Percentiles rank a stretch among this genome's conserved stretches.
Conservation (phyloP, 2,113 vertebrate genomes). For the Syngnathus typhle region DNA sequence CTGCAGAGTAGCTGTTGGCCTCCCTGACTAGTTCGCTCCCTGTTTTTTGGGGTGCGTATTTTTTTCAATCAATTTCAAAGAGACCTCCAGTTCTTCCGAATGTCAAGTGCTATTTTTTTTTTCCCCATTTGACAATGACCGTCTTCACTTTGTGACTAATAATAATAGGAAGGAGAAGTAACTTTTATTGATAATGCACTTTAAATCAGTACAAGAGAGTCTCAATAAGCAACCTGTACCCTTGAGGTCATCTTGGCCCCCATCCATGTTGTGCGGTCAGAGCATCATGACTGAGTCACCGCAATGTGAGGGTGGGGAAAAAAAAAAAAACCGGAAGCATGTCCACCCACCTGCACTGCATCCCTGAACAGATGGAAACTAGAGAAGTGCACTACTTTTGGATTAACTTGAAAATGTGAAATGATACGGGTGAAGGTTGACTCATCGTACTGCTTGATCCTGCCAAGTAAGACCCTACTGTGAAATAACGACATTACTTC, state of each 20-base stretch:
- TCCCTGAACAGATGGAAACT: conserved; percentile 13
- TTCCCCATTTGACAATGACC: too few species aligned
- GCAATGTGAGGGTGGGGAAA: conserved; percentile 21
- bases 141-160: too few species aligned
- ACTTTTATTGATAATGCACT: too few species aligned
- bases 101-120: too few species aligned
- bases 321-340: conserved; percentile 40
- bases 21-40: too few species aligned
- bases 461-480: conserved; percentile 26
- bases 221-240: background rate
- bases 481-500: conserved; percentile 32
- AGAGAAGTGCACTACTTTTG: conserved; percentile 16
- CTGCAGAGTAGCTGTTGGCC: too few species aligned
- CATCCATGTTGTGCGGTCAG: conserved; percentile 54
- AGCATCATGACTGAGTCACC: conserved; percentile 56
- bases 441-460: conserved; percentile 1
- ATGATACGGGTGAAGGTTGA: background rate
- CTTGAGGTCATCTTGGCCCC: conserved; percentile 47
- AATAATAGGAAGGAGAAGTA: too few species aligned
- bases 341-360: conserved; percentile 52
- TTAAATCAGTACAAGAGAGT: background rate
- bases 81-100: too few species aligned
- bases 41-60: too few species aligned
- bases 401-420: conserved; percentile 5
- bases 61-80: too few species aligned